Percentiles rank a stretch among this genome's conserved stretches.
Conservation (phyloP, 1,140 invertebrate genomes). For the Uloborus diversus region DNA sequence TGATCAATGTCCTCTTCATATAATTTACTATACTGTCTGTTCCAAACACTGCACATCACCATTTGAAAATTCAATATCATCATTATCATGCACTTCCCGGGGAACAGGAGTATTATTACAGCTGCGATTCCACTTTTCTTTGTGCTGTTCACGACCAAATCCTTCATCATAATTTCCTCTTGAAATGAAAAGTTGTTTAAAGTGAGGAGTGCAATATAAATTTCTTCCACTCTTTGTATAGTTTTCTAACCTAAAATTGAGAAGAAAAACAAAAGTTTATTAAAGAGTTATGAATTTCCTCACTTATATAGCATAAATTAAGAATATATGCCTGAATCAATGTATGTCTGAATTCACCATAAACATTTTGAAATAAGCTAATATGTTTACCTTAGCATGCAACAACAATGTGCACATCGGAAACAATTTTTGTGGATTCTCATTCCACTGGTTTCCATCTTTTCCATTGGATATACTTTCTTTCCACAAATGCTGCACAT, state of each 20-base stretch:
- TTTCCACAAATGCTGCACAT: conserved; percentile 77
- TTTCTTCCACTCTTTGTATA: conserved; percentile 70
- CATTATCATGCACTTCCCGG: conserved; percentile 49
- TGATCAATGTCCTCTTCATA: conserved; percentile 2
- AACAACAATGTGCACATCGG: conserved; percentile 80
- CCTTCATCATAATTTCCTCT: conserved; percentile 87
- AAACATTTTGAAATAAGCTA: not conserved
- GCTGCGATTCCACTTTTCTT: conserved; percentile 65
- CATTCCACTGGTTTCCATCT: conserved; percentile 78
- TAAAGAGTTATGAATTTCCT: no score
- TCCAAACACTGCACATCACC: conserved; percentile 52
- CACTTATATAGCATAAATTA: no score
- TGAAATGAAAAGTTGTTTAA: conserved; percentile 83
- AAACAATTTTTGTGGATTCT: conserved; percentile 83
- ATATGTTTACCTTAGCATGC: conserved; percentile 74
- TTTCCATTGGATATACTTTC: conserved; percentile 82
- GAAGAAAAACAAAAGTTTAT: not conserved
- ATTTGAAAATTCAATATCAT: conserved; percentile 49
- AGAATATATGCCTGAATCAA: no score
- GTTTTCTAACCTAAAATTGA: conserved; percentile 52
- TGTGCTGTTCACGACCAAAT: conserved; percentile 70
- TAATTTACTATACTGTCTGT: conserved; percentile 23
- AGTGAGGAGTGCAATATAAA: conserved; percentile 81
- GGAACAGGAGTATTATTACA: conserved; percentile 58
- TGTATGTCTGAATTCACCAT: no score